phyloP scores from a whole-genome alignment of 2,888 invertebrate species.

The Empis stercorea region DNA sequence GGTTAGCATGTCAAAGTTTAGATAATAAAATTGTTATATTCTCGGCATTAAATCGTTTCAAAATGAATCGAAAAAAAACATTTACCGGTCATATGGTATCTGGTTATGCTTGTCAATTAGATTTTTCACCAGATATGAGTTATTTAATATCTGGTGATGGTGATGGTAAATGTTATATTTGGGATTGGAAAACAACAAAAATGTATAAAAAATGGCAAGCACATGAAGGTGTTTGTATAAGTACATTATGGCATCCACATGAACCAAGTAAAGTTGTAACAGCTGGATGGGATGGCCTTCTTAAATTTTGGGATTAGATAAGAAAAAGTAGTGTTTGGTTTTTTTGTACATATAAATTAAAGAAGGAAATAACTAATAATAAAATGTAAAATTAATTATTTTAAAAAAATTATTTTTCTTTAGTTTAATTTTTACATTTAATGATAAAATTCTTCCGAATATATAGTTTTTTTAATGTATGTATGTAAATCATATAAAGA shows the following conservation, averaged over 20 bases:
- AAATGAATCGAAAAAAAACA: slow-evolving; percentile 94
- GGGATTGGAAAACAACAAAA: slow-evolving; percentile 99
- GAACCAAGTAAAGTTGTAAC: slow-evolving; percentile 96
- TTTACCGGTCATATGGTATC: slow-evolving; percentile 99
- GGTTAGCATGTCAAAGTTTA: slow-evolving; percentile 98
- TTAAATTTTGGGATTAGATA: slow-evolving; percentile 94
- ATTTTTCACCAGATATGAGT: slow-evolving; percentile 98
- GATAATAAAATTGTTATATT: slow-evolving; percentile 98
- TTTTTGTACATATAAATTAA: background rate
- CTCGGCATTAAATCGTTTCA: slow-evolving; percentile 92
- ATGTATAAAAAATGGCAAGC: slow-evolving; percentile 98
- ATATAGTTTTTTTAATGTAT: background rate
- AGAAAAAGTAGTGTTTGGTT: background rate
- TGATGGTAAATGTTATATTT: slow-evolving; percentile 95
- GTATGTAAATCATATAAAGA: background rate
- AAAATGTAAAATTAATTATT: background rate
- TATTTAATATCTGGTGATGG: slow-evolving; percentile 97
- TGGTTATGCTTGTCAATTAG: slow-evolving; percentile 93
- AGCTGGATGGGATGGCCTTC: slow-evolving; percentile 97
- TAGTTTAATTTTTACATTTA: background rate
- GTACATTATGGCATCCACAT: slow-evolving; percentile 95
- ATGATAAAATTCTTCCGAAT: background rate
- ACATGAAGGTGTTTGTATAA: slow-evolving; percentile 94
- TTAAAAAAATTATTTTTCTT: background rate
- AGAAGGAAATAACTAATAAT: background rate